phyloP scores from a whole-genome alignment of 2,113 vertebrate species.

The Rhabdomys dilectus region DNA sequence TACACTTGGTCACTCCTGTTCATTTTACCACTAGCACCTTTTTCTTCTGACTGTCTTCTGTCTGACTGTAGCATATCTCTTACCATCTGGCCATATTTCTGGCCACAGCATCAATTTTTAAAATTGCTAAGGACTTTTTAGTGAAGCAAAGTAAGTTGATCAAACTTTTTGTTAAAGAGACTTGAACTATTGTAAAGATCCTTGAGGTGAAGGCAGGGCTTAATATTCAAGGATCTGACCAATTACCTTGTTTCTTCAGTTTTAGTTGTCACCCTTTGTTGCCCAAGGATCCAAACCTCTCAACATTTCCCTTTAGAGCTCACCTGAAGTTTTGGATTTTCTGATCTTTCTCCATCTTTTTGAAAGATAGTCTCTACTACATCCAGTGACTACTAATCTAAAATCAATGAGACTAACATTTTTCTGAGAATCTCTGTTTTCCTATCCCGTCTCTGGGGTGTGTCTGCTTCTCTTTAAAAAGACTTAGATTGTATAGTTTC shows the following conservation, averaged over 20 bases:
- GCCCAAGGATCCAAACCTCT: background rate
- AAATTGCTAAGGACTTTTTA: background rate
- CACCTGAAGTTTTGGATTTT: background rate
- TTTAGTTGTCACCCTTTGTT: too few species aligned
- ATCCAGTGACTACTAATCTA: background rate
- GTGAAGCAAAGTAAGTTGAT: background rate
- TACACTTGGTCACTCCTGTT: background rate
- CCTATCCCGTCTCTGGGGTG: fast-evolving
- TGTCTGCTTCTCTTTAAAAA: background rate
- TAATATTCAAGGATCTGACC: background rate
- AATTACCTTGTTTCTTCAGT: background rate
- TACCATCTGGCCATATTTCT: background rate
- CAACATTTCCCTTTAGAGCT: too few species aligned
- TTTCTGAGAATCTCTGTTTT: too few species aligned
- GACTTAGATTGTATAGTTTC: background rate
- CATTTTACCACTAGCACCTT: fast-evolving
- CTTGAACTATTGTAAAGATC: too few species aligned
- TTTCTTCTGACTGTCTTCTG: background rate
- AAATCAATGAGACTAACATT: background rate
- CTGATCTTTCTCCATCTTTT: background rate
- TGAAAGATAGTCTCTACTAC: background rate
- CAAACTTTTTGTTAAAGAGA: background rate
- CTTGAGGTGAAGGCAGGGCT: background rate
- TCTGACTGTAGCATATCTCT: background rate
- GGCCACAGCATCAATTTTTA: background rate